Percentiles rank a stretch among this genome's conserved stretches.
phyloP scores from a whole-genome alignment of 2,113 vertebrate genomes.

The Macroglossus sobrinus region DNA sequence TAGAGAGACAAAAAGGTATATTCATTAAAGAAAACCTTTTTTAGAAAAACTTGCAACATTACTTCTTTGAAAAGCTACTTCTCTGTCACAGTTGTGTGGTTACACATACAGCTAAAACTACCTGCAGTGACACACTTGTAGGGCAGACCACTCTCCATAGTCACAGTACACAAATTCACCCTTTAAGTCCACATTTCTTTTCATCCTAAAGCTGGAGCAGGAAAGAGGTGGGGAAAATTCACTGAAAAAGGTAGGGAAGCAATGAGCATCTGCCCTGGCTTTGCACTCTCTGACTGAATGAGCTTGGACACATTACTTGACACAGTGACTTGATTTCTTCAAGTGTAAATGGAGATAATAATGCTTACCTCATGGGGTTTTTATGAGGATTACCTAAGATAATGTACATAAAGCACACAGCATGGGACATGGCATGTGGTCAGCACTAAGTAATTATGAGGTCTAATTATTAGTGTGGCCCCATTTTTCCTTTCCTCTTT shows the following conservation, averaged over 20 bases:
- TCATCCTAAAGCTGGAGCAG: neutral
- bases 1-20: constrained; percentile 57
- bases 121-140: neutral
- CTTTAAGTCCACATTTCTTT: neutral
- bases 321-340: constrained; percentile 27
- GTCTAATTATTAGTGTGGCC: neutral
- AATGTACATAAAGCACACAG: neutral
- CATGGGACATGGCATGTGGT: neutral
- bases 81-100: constrained; percentile 11
- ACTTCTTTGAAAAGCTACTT: constrained; percentile 47
- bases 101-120: neutral
- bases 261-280: neutral
- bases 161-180: neutral
- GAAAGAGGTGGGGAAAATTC: neutral
- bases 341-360: constrained; percentile 3
- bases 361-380: neutral
- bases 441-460: constrained; percentile 27
- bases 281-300: neutral
- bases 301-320: neutral
- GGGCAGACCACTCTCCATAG: neutral
- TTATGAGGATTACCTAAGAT: neutral
- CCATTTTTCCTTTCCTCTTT: neutral
- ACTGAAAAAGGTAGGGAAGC: neutral
- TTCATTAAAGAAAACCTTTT: constrained; percentile 63
- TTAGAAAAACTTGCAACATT: constrained; percentile 21